Conservation (phyloP, 2,888 invertebrate species). For the Drosophila antonietae region DNA sequence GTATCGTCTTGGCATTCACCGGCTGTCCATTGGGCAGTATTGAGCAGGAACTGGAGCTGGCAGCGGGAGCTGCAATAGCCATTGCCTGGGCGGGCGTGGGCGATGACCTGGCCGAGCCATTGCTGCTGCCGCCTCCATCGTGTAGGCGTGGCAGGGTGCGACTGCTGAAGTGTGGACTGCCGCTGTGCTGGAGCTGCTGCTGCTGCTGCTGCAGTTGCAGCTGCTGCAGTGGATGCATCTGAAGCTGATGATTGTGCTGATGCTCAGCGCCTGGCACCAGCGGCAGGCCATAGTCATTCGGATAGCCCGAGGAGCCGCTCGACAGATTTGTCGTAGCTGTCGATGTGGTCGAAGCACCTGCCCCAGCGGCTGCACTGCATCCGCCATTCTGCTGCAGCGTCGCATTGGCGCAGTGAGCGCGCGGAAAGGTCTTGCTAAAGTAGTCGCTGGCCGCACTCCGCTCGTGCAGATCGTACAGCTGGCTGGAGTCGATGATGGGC, state of each 20-base stretch:
- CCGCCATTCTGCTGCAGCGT: slow-evolving; percentile 45
- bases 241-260: slow-evolving; percentile 82
- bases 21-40: slow-evolving; percentile 84
- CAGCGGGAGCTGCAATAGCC: slow-evolving; percentile 21
- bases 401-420: slow-evolving; percentile 83
- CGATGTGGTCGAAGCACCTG: slow-evolving; percentile 79
- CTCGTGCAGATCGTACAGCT: slow-evolving; percentile 83
- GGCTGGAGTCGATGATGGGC: slow-evolving; percentile 88
- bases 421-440: slow-evolving; percentile 87
- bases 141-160: slow-evolving; percentile 74
- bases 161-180: slow-evolving; percentile 77
- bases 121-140: slow-evolving; percentile 59
- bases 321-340: slow-evolving; percentile 83
- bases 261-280: slow-evolving; percentile 86
- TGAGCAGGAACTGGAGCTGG: slow-evolving; percentile 75
- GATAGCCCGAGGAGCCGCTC: slow-evolving; percentile 86
- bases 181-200: slow-evolving; percentile 77
- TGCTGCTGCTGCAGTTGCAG: slow-evolving; percentile 85
- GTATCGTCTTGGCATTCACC: slow-evolving; percentile 91
- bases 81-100: slow-evolving; percentile 47
- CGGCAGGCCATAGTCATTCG: slow-evolving; percentile 92
- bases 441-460: slow-evolving; percentile 86
- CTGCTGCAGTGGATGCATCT: slow-evolving; percentile 85
- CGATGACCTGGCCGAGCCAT: slow-evolving; percentile 57
- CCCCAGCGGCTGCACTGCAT: slow-evolving; percentile 39